Evolutionary conservation across 2,113 vertebrate species (phyloP).

Genomic region (Fulmarus glacialis): DNA sequence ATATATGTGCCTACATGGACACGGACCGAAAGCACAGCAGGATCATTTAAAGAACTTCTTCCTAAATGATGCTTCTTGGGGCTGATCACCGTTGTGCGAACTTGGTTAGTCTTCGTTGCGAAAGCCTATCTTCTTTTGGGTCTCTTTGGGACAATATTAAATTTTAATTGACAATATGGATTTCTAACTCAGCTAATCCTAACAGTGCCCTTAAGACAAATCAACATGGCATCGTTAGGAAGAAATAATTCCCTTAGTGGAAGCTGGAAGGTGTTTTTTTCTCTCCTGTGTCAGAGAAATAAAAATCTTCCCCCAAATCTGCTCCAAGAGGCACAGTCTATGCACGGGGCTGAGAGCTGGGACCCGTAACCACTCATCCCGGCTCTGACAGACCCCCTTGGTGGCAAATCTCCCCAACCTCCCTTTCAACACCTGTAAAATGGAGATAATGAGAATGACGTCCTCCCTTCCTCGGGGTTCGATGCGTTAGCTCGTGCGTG

Average conservation of each 20-base stretch:
- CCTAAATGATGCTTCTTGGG: background rate
- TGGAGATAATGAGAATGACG: background rate
- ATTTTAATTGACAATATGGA: background rate
- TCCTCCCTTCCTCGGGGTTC: background rate
- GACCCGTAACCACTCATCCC: background rate
- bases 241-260: slow-evolving; percentile 1
- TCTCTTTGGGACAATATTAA: background rate
- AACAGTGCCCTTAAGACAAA: slow-evolving; percentile 1
- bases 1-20: background rate
- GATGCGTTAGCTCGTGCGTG: accelerated
- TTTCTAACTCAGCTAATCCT: background rate
- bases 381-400: background rate
- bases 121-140: background rate
- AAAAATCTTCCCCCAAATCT: background rate
- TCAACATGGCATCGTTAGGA: background rate
- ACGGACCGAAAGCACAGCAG: background rate
- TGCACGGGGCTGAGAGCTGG: background rate
- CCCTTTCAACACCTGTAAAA: background rate
- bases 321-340: background rate
- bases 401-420: background rate
- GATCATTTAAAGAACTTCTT: background rate
- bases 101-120: background rate
- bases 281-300: background rate
- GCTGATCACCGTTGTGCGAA: background rate
- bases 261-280: background rate